phyloP scores from a whole-genome alignment of 1,140 invertebrate species.

The Eciton burchellii region DNA sequence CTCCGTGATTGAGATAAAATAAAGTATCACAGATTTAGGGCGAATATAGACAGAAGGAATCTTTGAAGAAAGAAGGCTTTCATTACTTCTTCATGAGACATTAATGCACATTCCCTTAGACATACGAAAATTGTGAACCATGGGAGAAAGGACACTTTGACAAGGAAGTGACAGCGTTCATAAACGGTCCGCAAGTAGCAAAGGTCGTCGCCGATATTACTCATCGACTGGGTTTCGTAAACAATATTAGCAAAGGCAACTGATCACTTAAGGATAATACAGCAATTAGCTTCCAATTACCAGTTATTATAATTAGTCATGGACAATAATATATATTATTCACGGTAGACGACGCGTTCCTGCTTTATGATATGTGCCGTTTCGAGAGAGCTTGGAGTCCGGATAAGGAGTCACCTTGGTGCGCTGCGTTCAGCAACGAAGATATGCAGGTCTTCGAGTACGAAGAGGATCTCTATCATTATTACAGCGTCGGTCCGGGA shows the following conservation, averaged over 20 bases:
- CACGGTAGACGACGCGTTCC: not conserved
- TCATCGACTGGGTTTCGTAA: conserved; percentile 81
- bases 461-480: conserved; percentile 90
- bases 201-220: conserved; percentile 80
- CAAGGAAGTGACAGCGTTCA: conserved; percentile 81
- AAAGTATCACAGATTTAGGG: too few relatives aligned
- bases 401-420: conserved; percentile 89
- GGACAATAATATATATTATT: not conserved
- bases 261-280: not conserved
- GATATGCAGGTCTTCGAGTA: conserved; percentile 91
- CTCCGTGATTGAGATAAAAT: too few relatives aligned
- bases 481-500: conserved; percentile 91
- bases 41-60: too few relatives aligned
- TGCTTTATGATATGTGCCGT: conserved; percentile 89
- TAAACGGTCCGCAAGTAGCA: conserved; percentile 78
- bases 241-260: conserved; percentile 51
- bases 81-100: not conserved
- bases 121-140: conserved; percentile 73
- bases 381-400: conserved; percentile 90
- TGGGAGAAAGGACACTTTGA: conserved; percentile 78
- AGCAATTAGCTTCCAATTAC: too few relatives aligned
- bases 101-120: conserved; percentile 54
- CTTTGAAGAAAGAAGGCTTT: not conserved
- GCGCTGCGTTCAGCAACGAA: conserved; percentile 88
- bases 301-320: not conserved